Evolutionary conservation across 2,113 vertebrate genomes (phyloP), one percentile per base, ranked within the genome.

Genomic region (Sialia sialis): DNA sequence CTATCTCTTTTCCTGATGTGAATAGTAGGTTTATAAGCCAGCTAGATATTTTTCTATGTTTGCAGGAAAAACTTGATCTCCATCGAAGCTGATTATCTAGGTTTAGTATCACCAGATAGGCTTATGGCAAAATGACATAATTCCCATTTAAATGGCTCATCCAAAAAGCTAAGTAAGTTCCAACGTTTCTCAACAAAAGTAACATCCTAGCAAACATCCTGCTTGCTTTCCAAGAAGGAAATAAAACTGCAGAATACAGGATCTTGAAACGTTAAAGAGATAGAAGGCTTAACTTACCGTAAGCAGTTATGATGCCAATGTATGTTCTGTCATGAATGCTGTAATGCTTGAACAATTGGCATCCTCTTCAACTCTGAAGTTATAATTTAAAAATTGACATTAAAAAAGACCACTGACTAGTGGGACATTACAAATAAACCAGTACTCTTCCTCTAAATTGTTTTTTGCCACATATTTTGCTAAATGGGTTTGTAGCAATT

Each of bases 181-280:
- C 62, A 93, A 32, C 38, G 7, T 86, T 93, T 90, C 93, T 79
- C 85, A 88, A 76, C 84, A 87, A 60, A 91, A 87, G 32, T 73
- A 29, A 84, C 90, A 95, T 87, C 73, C 87, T 88, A 93, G 79
- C 66, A 92, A 93, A 87, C 69, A 91, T 90, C 76, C 76, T 49
- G 19, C 77, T 70, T 93, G 82, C 62, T 86, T 96, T 95, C 58
- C 77, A 95, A 86, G 91, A 89, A 87, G 91, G 94, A 97, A 90
- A 95, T 90, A 90, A 92, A 80, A 70, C 63, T 87, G 84, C 78
- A 43, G 51, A 95, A 91, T 90, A 66, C 21, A 67, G 60, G 80
- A 95, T 75, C 59, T 59, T 59, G n/a, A 60, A 84, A 72, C 23
- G 54, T 41, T 44, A 26, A 62, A 67, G 64, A 52, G 60, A 59